Evolutionary conservation across 2,113 vertebrate species (phyloP), one percentile per base, ranked within the genome.

Genomic region (Notothenia coriiceps): DNA sequence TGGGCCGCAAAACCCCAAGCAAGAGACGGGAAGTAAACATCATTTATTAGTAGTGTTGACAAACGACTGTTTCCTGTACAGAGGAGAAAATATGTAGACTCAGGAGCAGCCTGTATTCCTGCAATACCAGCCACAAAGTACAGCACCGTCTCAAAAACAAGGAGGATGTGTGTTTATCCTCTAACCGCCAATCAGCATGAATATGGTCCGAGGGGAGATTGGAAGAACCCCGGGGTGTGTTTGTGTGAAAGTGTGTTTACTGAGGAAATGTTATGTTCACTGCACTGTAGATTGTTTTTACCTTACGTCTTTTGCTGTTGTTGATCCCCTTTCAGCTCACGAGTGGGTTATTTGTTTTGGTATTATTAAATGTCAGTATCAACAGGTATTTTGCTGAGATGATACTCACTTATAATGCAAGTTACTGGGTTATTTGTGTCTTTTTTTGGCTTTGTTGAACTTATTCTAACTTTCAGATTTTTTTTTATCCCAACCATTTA

Each of bases 21-120:
- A 25, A 40, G 69, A 63, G 44, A 76, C 78, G 60, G 87, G 86
- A 93, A 93, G 83, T 86, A 91, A 92, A 90, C 86, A 84, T 14
- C 68, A 77, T 89, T 91, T 86, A 90, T 92, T 91, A 91, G 86
- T 22, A 29, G 77, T 79, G 72, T 85, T 90, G 89, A 92, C 85
- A 93, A 90, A 80, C 6, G 47, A 66, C 86, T 56, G 70, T 86
- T 93, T 94, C 93, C 93, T 93, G 82, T 79, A 22, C 60, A 6
- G 63, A 64, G 63, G n/a, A 79, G 79, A 84, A 85, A 89, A 77
- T 63, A 91, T 86, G 82, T 74, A 60, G 70, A 49, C 35, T 74
- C 22, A 22, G 49, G 61, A 80, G 54, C 78, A 73, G 80, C 50
- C 40, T 78, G 35, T 65, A 54, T 60, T 83, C 10, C 61, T 78